Conservation (phyloP, 2,888 invertebrate genomes). For the Aphodius granarius region DNA sequence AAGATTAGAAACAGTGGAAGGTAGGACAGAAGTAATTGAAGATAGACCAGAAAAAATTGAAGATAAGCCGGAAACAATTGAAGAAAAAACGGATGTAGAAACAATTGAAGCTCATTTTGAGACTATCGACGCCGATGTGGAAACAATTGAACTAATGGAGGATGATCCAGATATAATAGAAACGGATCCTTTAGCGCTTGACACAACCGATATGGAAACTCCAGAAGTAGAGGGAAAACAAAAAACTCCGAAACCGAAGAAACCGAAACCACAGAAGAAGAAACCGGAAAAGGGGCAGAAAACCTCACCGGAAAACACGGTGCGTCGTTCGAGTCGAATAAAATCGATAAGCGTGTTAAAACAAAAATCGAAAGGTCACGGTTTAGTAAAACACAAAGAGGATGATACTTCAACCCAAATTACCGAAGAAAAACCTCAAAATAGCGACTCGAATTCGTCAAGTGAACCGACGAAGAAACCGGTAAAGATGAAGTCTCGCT, state of each 20-base stretch:
- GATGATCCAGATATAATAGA: neutral
- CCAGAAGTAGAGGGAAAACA: slow-evolving; percentile 21
- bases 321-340: slow-evolving; percentile 74
- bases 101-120: slow-evolving; percentile 50
- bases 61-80: slow-evolving; percentile 21
- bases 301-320: slow-evolving; percentile 25
- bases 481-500: slow-evolving; percentile 78
- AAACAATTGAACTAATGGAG: slow-evolving; percentile 17
- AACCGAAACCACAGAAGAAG: slow-evolving; percentile 46
- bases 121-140: slow-evolving; percentile 42
- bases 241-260: slow-evolving; percentile 11
- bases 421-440: slow-evolving; percentile 9
- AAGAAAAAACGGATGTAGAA: slow-evolving; percentile 42
- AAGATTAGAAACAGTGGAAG: slow-evolving; percentile 19
- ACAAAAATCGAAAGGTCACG: slow-evolving; percentile 63
- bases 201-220: slow-evolving; percentile 7
- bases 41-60: slow-evolving; percentile 19
- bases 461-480: slow-evolving; percentile 57
- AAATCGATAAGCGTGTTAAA: slow-evolving; percentile 73
- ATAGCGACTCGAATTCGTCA: slow-evolving; percentile 43
- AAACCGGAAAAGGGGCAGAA: slow-evolving; percentile 38
- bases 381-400: slow-evolving; percentile 58
- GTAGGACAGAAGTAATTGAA: neutral
- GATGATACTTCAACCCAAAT: slow-evolving; percentile 55
- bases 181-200: neutral